These are phyloP conservation scores for Misgurnus anguillicaudatus DNA, from an alignment of 2,113 vertebrate species.

Conservation along the genomic window DNA sequence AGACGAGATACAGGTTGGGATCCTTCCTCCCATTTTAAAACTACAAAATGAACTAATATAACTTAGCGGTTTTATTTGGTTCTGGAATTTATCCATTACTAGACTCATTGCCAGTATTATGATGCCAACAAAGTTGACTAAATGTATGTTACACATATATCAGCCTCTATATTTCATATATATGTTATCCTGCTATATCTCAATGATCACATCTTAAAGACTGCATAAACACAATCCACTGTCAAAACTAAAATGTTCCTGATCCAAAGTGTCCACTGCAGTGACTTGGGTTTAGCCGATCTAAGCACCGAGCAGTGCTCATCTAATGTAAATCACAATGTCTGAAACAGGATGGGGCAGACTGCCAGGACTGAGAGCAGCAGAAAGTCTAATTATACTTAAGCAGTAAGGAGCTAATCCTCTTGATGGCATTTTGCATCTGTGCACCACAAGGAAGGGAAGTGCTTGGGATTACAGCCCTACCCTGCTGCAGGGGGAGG, in stretches of 20 bases:
- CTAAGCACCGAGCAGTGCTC: neutral
- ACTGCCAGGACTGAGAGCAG: conserved; percentile 6
- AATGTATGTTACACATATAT: neutral
- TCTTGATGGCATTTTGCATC: conserved; percentile 66
- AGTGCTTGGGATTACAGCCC: conserved; percentile 30
- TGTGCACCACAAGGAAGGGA: conserved; percentile 47
- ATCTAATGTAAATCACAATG: neutral
- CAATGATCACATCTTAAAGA: neutral
- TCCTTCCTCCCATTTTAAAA: conserved; percentile 3
- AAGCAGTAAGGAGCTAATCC: conserved; percentile 54
- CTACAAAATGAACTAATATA: neutral
- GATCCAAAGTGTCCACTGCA: neutral
- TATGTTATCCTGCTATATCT: neutral
- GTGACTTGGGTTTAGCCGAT: neutral
- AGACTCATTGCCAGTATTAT: too few species aligned
- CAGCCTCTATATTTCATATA: too few species aligned
- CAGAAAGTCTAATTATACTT: conserved; percentile 54
- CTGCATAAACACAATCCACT: neutral
- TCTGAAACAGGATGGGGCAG: conserved; percentile 10
- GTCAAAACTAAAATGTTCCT: neutral
- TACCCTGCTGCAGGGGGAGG: neutral
- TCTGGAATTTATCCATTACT: neutral
- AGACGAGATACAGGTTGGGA: conserved; percentile 18
- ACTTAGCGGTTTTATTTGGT: neutral
- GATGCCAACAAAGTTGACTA: neutral